Conservation (phyloP, 2,113 vertebrate species). For the Microcebus lehilahytsara region DNA sequence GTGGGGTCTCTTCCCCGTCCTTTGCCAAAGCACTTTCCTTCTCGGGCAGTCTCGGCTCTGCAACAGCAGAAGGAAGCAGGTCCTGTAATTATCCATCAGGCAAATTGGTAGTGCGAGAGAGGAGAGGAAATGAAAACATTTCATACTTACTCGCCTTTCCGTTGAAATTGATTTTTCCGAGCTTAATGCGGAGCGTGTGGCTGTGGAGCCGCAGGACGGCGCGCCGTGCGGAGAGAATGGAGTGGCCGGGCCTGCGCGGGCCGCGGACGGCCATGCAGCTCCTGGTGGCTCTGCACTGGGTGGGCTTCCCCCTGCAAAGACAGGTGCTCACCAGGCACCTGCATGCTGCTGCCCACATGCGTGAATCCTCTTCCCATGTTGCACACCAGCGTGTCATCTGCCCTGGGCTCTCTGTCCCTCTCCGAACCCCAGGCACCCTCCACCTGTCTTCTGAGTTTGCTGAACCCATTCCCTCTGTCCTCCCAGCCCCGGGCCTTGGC, state of each 20-base stretch:
- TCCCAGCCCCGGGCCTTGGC: no score
- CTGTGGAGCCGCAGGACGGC: not conserved
- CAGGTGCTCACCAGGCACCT: not conserved
- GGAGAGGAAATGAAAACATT: not conserved
- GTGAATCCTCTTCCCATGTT: accelerated
- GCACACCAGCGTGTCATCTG: accelerated
- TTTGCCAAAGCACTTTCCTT: not conserved
- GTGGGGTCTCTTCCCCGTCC: not conserved
- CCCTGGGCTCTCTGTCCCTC: not conserved
- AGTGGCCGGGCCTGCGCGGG: accelerated
- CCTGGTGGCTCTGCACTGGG: accelerated
- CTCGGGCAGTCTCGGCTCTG: not conserved
- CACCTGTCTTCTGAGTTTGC: no score
- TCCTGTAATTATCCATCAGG: not conserved
- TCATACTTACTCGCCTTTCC: not conserved
- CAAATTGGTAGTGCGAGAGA: not conserved
- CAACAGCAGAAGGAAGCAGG: not conserved
- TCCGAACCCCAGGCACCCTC: not conserved
- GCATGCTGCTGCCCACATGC: not conserved
- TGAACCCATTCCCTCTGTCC: not conserved
- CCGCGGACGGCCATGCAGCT: accelerated
- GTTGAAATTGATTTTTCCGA: not conserved
- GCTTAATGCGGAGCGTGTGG: not conserved
- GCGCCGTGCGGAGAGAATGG: accelerated
- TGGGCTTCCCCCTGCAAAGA: not conserved